A percentile compares a stretch with the other conserved stretches of the same genome.
Conservation (phyloP, 2,113 vertebrate genomes). For the Odontesthes bonariensis region DNA sequence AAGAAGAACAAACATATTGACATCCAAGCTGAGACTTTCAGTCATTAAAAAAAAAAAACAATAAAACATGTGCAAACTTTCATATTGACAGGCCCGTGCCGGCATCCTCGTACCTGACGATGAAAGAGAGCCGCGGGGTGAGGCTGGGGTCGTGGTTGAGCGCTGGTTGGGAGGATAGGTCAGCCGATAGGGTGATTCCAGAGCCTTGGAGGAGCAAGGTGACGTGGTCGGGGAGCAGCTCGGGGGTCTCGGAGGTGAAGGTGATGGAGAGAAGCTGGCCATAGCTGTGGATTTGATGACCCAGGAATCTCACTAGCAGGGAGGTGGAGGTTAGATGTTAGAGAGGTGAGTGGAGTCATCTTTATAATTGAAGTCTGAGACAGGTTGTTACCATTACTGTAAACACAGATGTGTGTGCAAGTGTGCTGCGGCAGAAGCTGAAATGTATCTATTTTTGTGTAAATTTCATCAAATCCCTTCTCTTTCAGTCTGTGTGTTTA, state of each 20-base stretch:
- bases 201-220: constrained; percentile 86
- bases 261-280: constrained; percentile 86
- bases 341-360: constrained; percentile 24
- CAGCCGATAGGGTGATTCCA: constrained; percentile 75
- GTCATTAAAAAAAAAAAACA: neutral
- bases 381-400: neutral
- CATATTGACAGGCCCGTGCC: constrained; percentile 7
- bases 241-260: constrained; percentile 72
- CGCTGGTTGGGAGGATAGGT: constrained; percentile 31
- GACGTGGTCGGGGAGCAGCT: constrained; percentile 65
- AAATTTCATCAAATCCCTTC: constrained; percentile 9
- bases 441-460: constrained; percentile 10
- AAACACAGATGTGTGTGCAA: constrained; percentile 15
- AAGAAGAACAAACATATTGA: constrained; percentile 38
- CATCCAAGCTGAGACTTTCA: constrained; percentile 25
- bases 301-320: constrained; percentile 88
- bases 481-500: neutral
- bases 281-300: constrained; percentile 87
- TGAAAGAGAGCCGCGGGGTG: constrained; percentile 63
- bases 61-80: constrained; percentile 6
- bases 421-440: constrained; percentile 4
- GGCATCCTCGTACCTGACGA: constrained; percentile 73
- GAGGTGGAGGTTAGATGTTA: constrained; percentile 26
- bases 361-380: constrained; percentile 19
- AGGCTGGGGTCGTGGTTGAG: constrained; percentile 10